Percentiles rank a stretch among this genome's conserved stretches.
Evolutionary conservation across 2,797 vertebrate species (phyloP).

Genomic region (Cygnus olor): DNA sequence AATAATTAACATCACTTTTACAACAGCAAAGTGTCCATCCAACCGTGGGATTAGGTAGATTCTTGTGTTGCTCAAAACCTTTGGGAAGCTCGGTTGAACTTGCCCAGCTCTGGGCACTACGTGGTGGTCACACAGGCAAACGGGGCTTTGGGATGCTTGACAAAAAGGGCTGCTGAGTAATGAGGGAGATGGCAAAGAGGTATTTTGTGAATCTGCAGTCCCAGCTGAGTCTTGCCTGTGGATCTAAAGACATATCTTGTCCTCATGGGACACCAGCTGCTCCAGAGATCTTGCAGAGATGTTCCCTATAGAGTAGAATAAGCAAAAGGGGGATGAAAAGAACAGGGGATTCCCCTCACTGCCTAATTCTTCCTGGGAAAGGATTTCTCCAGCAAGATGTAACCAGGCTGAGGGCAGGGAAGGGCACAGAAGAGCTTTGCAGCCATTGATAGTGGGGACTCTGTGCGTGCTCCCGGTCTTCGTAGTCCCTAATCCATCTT

Average conservation of each 20-base stretch:
- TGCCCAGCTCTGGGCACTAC: neutral
- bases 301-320: neutral
- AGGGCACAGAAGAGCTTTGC: neutral
- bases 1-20: neutral
- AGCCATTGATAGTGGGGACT: neutral
- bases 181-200: neutral
- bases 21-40: neutral
- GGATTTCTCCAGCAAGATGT: neutral
- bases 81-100: neutral
- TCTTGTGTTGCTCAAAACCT: neutral
- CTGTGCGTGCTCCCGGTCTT: neutral
- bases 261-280: neutral
- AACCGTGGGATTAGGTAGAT: neutral
- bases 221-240: neutral
- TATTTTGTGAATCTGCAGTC: neutral
- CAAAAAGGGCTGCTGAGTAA: no score
- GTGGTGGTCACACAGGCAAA: neutral
- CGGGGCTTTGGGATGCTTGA: no score
- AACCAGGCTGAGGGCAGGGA: neutral
- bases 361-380: neutral
- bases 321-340: neutral
- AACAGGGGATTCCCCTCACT: neutral
- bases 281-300: neutral
- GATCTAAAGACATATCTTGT: neutral
- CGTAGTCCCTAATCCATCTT: neutral